Evolutionary conservation across 2,888 invertebrate genomes (phyloP).

Genomic region (Ommatoiulus sabulosus): DNA sequence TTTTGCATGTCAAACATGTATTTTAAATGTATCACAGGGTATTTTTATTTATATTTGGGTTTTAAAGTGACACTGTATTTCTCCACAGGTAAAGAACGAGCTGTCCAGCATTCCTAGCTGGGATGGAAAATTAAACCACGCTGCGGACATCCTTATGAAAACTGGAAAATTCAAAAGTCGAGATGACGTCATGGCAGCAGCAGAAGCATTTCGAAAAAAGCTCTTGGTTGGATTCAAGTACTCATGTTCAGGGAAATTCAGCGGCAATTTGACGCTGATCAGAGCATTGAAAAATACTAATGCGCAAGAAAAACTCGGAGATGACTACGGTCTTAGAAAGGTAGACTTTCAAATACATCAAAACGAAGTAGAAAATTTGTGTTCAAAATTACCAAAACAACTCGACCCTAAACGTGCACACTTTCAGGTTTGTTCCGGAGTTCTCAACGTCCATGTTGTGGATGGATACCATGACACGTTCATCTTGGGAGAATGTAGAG

Average conservation of each 20-base stretch:
- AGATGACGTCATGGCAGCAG: slow-evolving; percentile 77
- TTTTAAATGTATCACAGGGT: no score
- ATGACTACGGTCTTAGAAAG: slow-evolving; percentile 89
- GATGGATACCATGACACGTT: no score
- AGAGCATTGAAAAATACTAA: slow-evolving; percentile 86
- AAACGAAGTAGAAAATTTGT: no score
- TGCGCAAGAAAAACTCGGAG: slow-evolving; percentile 78
- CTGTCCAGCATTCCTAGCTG: slow-evolving; percentile 74
- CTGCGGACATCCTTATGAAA: slow-evolving; percentile 74
- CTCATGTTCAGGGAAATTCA: slow-evolving; percentile 75
- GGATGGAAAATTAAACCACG: slow-evolving; percentile 74
- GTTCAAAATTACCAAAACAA: no score
- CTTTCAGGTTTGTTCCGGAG: no score
- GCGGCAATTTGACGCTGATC: slow-evolving; percentile 79
- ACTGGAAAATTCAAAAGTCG: slow-evolving; percentile 71
- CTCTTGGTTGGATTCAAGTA: slow-evolving; percentile 83
- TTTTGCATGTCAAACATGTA: no score
- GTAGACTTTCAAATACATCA: no score
- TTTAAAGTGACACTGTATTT: no score
- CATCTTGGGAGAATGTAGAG: no score
- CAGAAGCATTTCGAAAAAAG: slow-evolving; percentile 84
- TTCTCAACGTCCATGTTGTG: no score
- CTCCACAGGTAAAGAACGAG: slow-evolving; percentile 73
- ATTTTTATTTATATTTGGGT: no score
- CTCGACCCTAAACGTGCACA: no score